Percentiles rank a stretch among this genome's conserved stretches.
Evolutionary conservation across 2,888 invertebrate genomes (phyloP).

Genomic region (Neria commutata): DNA sequence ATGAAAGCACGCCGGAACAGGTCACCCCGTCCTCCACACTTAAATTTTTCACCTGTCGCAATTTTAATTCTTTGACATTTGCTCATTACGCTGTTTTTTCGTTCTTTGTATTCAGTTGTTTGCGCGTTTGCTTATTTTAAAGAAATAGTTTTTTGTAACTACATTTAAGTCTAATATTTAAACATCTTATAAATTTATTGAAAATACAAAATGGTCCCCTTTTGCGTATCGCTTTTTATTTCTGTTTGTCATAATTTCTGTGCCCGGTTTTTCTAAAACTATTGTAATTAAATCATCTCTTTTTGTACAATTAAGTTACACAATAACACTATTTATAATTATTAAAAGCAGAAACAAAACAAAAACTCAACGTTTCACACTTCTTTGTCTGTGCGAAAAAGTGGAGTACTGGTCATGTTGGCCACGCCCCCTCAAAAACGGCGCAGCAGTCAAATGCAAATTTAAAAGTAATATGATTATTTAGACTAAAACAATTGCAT

Average conservation of each 20-base stretch:
- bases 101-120: no score
- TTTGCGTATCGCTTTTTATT: background rate
- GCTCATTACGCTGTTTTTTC: no score
- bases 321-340: conserved; percentile 51
- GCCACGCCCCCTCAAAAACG: background rate
- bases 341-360: conserved; percentile 33
- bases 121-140: no score
- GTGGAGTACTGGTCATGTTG: no score
- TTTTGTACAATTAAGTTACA: conserved; percentile 38
- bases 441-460: background rate
- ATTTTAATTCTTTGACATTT: no score
- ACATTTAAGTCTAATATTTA: no score
- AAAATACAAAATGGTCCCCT: background rate
- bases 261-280: background rate
- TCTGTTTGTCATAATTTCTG: background rate
- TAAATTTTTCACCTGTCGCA: no score
- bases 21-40: no score
- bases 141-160: no score
- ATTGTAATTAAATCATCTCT: background rate
- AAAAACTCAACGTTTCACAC: background rate
- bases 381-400: background rate
- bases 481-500: background rate
- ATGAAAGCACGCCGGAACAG: no score
- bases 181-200: no score
- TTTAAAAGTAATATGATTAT: background rate